Base-by-base conservation (phyloP, 2,888 invertebrate genomes). In the Drosophila paracracens region DNA sequence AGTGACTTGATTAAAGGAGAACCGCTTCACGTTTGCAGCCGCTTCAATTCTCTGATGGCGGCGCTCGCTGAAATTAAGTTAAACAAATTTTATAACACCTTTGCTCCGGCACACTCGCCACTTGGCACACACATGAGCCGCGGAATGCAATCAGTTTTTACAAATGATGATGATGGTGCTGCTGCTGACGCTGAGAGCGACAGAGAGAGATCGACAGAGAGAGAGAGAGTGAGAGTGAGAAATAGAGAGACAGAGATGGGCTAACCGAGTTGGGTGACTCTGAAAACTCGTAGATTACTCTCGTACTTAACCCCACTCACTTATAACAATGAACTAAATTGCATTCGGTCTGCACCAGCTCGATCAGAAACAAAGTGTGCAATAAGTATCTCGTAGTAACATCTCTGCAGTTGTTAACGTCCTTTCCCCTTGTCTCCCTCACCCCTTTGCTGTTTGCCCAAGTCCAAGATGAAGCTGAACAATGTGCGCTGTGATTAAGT, bases 11-110 rank as follows among this genome's bases (percentile, higher is more conserved):
- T 83, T 83, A 83, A 83, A 83, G 87, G 75, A 74, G 81, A 56
- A 65, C 87, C 83, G 83, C 83, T 29, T 64, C 69, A 48, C 60
- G 59, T 66, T 68, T 75, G 82, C 79, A 69, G 75, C 78, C 59
- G 85, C 25, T 65, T 54, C 63, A 53, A 58, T 74, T 64, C 21
- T 29, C 51, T 52, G 66, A 21, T 62, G 68, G 70, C 88, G 90
- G 89, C 90, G 89, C 87, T 83, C 79, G 69, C 70, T 82, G 76
- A 91, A 91, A 92, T 92, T 91, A 91, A 88, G 82, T 86, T 91
- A 88, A 91, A 92, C 91, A 92, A 92, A 92, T 92, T 92, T 92
- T 91, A 88, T 90, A 92, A 92, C 92, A 92, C 92, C 89, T 92
- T 81, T 85, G 82, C 71, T 73, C 76, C 79, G 73, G 76, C 80